phyloP scores from a whole-genome alignment of 2,797 vertebrate genomes.

The Malacoraja senta region DNA sequence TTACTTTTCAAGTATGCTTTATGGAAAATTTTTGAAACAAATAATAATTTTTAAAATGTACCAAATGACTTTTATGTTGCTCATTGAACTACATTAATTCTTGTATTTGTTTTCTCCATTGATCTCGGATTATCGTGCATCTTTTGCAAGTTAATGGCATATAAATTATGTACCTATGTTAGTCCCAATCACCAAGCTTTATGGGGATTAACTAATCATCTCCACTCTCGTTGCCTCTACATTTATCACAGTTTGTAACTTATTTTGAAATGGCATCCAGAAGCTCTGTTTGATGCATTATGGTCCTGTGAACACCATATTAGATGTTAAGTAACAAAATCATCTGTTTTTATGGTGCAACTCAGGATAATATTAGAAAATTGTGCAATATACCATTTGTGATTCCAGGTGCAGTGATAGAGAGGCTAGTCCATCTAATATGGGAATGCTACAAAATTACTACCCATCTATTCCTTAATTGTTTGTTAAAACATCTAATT shows the following conservation, averaged over 20 bases:
- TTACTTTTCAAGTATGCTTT: no score
- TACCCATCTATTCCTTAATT: neutral
- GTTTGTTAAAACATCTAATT: neutral
- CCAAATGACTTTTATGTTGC: neutral
- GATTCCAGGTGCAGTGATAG: neutral
- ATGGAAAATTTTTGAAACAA: no score
- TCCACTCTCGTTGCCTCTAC: no score
- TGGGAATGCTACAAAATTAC: neutral
- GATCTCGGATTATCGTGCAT: neutral
- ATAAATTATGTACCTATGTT: no score
- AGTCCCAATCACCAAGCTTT: neutral
- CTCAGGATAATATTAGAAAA: neutral
- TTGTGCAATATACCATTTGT: neutral
- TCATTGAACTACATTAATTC: neutral
- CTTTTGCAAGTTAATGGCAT: neutral
- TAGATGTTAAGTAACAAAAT: neutral
- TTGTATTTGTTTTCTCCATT: neutral
- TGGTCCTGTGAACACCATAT: neutral
- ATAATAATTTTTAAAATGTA: no score
- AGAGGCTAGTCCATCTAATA: neutral
- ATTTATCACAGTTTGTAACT: no score
- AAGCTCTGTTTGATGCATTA: neutral
- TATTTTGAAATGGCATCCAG: neutral
- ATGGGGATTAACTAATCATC: neutral
- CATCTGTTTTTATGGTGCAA: neutral